phyloP scores from a whole-genome alignment of 2,113 vertebrate species.

The Machaerirhynchus nigripectus region DNA sequence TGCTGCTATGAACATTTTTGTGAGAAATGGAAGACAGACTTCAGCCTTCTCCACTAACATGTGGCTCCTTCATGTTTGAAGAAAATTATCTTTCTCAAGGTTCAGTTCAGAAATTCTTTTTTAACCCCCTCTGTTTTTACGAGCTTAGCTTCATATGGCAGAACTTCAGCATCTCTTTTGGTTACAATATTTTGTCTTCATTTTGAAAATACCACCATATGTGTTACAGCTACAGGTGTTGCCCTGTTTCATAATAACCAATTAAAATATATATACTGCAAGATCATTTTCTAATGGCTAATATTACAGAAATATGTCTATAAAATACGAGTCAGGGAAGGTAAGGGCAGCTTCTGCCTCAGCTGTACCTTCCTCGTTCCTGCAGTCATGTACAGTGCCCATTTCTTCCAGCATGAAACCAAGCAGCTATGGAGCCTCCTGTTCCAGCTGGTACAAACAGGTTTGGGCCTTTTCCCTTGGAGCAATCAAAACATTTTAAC shows the following conservation, averaged over 20 bases:
- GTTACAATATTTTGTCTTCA: not conserved
- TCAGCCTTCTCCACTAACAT: not conserved
- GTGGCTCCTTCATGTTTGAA: not conserved
- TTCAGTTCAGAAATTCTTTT: not conserved
- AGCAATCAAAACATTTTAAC: not conserved
- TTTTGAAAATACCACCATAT: not conserved
- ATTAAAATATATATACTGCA: not conserved
- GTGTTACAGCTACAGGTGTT: not conserved
- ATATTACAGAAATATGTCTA: not conserved
- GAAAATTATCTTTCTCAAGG: not conserved
- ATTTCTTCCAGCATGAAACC: not conserved
- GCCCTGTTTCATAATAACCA: not conserved
- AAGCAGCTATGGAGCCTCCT: not conserved
- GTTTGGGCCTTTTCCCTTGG: not conserved
- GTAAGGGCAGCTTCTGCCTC: not conserved
- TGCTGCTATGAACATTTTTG: not conserved
- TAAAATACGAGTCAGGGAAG: not conserved
- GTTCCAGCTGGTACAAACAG: not conserved
- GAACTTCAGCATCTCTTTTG: not conserved
- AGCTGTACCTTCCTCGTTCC: not conserved
- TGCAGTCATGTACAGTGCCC: not conserved
- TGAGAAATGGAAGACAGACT: not conserved
- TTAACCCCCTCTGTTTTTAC: not conserved
- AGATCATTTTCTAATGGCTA: not conserved
- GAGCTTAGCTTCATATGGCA: not conserved